These are phyloP conservation scores for Poeciliopsis retropinna DNA, from an alignment of 2,113 vertebrate species.

Conservation along the genomic window DNA sequence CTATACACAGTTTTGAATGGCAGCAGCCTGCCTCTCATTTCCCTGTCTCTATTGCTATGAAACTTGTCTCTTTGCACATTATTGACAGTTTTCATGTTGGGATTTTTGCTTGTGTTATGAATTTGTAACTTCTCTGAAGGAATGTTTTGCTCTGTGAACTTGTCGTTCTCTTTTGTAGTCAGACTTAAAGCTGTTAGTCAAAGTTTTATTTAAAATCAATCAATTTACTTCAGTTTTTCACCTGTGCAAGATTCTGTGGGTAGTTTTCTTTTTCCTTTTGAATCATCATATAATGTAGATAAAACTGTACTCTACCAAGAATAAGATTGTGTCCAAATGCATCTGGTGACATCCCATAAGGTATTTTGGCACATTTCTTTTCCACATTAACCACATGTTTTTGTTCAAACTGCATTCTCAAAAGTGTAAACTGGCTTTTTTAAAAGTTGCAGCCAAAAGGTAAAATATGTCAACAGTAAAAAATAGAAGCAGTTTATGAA, in stretches of 20 bases:
- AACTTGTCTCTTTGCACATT: conserved; percentile 50
- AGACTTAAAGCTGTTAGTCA: not conserved
- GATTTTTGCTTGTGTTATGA: conserved; percentile 43
- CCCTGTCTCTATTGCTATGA: conserved; percentile 37
- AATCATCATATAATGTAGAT: not conserved
- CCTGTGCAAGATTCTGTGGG: not conserved
- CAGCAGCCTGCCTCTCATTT: conserved; percentile 63
- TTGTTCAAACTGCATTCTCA: not conserved
- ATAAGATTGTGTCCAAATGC: not conserved
- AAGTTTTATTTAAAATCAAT: not conserved
- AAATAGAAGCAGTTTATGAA: no score
- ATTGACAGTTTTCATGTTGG: conserved; percentile 45
- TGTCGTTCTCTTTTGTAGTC: not conserved
- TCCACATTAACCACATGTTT: no score
- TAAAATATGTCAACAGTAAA: no score
- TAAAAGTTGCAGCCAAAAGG: no score
- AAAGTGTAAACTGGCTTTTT: not conserved
- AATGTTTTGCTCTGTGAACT: conserved; percentile 11
- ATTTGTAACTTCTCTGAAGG: conserved; percentile 13
- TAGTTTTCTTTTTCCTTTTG: not conserved
- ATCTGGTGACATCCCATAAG: not conserved
- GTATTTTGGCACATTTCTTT: not conserved
- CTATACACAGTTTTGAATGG: conserved; percentile 59
- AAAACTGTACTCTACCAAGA: not conserved
- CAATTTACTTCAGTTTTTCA: no score